phyloP scores from a whole-genome alignment of 2,797 vertebrate species.

The Eulemur mongoz region DNA sequence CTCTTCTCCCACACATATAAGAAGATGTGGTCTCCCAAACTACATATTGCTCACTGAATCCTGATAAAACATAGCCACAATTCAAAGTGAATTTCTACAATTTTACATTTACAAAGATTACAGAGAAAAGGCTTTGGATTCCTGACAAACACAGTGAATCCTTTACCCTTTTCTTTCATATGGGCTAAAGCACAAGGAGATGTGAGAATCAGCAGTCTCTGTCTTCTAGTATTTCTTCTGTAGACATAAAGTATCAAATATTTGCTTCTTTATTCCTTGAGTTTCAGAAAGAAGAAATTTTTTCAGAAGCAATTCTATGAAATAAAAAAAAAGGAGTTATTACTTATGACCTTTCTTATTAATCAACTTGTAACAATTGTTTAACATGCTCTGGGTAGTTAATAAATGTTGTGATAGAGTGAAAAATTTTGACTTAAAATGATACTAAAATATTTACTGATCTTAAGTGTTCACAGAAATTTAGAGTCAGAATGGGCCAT shows the following conservation, averaged over 20 bases:
- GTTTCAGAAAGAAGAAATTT: constrained; percentile 61
- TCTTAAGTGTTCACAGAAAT: neutral
- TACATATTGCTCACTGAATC: neutral
- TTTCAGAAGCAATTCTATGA: constrained; percentile 69
- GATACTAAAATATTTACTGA: neutral
- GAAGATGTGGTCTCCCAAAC: neutral
- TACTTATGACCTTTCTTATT: neutral
- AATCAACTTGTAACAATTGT: neutral
- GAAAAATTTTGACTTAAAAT: constrained; percentile 23
- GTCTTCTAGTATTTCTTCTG: constrained; percentile 22
- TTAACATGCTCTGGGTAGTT: constrained; percentile 15
- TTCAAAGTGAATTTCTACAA: constrained; percentile 16
- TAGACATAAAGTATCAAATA: constrained; percentile 18
- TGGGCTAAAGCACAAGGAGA: constrained; percentile 33
- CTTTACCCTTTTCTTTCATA: constrained; percentile 39
- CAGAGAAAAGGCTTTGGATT: constrained; percentile 20
- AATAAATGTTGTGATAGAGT: neutral
- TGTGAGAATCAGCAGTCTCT: neutral
- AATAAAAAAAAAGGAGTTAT: constrained; percentile 62
- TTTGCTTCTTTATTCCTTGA: constrained; percentile 31
- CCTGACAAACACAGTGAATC: constrained; percentile 5
- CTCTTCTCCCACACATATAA: neutral
- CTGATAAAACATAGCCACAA: constrained; percentile 24
- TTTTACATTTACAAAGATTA: constrained; percentile 54
- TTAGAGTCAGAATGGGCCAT: neutral